Evolutionary conservation across 2,888 invertebrate species (phyloP), one percentile per base, ranked within the genome.

Genomic region (Acrobeloides nanus): DNA sequence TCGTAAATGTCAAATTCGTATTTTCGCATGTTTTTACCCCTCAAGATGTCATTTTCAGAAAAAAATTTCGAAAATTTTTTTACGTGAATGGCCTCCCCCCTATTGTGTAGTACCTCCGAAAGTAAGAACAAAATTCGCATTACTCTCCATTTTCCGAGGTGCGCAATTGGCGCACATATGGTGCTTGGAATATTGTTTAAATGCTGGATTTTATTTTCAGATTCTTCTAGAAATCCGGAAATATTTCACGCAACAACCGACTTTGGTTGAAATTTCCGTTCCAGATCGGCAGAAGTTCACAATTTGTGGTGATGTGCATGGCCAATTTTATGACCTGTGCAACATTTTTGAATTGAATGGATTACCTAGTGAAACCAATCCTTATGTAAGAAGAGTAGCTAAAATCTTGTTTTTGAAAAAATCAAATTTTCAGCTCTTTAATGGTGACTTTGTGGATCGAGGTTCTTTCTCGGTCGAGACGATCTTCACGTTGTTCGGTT

Each of bases 401-500:
- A 12, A 17, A 54, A 17, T 48, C 23, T 38, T 20, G 15, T 25
- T 48, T 29, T n/a, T 29, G 15, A 15, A 12, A 12, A 12, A 15
- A 38, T 23, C 17, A 20, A 8, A 8, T 35, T 31, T 66, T 39
- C 67, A 84, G 82, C 79, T 97, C 62, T 97, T 97, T 77, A 97
- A 97, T 76, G 95, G 95, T 51, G 97, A 99, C 79, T 97, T 99
- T 76, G 97, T 99, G 17, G 97, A 99, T 77, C 81, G 97, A 77
- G 97, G 97, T 12, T 93, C 95, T 0, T 99, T 99, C 76, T 93
- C 93, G 27, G 93, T 97, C 25, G 97, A 97, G 79, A 95, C 95
- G 75, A 97, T 99, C 73, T 90, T 99, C 74, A 87, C 87, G 7
- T 79, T 97, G 57, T 90, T 99, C 76, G 88, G 90, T 55, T 95